A percentile compares a stretch with the other conserved stretches of the same genome.
Evolutionary conservation across 1,140 invertebrate genomes (phyloP).

Genomic region (Bradynema listronoti): DNA sequence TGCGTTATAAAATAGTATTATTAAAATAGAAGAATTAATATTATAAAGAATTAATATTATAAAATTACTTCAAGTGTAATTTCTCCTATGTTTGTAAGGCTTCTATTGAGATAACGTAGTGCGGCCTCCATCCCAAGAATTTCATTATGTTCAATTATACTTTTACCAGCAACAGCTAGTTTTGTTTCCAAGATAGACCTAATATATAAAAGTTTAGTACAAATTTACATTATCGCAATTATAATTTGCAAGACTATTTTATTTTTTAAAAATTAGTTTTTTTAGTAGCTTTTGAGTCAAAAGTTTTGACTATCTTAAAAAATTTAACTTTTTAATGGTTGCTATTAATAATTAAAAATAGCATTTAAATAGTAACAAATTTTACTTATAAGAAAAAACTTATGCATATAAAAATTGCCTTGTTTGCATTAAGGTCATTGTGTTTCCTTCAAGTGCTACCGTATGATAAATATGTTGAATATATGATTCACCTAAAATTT

Average conservation of each 20-base stretch:
- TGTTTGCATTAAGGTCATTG: constrained; percentile 85
- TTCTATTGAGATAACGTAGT: constrained; percentile 88
- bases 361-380: constrained; percentile 74
- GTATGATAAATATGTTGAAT: constrained; percentile 89
- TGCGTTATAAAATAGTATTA: neutral
- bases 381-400: constrained; percentile 3
- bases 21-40: neutral
- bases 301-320: too few species aligned
- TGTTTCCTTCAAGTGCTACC: constrained; percentile 81
- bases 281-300: too few species aligned
- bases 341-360: constrained; percentile 70
- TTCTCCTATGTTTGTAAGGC: constrained; percentile 64
- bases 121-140: constrained; percentile 85
- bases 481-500: constrained; percentile 57
- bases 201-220: neutral
- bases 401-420: constrained; percentile 66
- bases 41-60: neutral
- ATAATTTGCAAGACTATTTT: too few species aligned
- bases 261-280: too few species aligned
- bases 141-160: constrained; percentile 91
- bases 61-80: constrained; percentile 39
- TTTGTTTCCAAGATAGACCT: constrained; percentile 81
- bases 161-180: constrained; percentile 83
- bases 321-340: neutral
- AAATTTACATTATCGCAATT: too few species aligned